A percentile compares a stretch with the other conserved stretches of the same genome.
These are phyloP conservation scores for Fistularia tabacaria DNA, from an alignment of 2,797 vertebrate genomes.

Conservation along the genomic window DNA sequence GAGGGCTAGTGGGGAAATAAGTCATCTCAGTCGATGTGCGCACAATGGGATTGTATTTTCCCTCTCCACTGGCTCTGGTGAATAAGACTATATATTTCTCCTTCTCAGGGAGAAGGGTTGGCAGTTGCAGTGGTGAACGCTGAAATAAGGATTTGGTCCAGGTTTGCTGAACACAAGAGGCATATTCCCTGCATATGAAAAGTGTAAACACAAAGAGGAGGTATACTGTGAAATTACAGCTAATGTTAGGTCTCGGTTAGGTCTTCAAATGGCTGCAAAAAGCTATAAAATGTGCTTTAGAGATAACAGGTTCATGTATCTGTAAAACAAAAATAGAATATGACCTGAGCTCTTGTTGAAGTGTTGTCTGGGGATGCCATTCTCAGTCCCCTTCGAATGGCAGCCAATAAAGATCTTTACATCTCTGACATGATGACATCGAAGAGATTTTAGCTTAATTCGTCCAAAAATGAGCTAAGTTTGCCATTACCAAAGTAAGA, in stretches of 20 bases:
- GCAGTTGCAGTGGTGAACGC: conserved; percentile 16
- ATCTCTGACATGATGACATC: conserved; percentile 7
- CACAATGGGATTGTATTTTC: conserved; percentile 47
- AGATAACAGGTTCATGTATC: not conserved
- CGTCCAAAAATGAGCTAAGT: too few relatives aligned
- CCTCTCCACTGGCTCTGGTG: conserved; percentile 32
- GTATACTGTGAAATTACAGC: not conserved
- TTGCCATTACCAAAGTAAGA: too few relatives aligned
- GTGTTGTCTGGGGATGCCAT: conserved; percentile 11
- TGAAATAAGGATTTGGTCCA: conserved; percentile 30
- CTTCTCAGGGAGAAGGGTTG: conserved; percentile 13
- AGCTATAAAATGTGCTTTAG: not conserved
- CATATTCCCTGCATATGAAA: conserved; percentile 24
- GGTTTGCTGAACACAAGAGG: conserved; percentile 16
- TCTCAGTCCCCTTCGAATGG: conserved; percentile 20
- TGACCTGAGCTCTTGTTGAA: conserved; percentile 6
- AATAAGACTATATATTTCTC: conserved; percentile 22
- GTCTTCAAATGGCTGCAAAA: too few relatives aligned
- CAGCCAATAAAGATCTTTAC: conserved; percentile 15
- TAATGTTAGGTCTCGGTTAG: too few relatives aligned
- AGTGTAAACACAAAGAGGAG: conserved; percentile 16
- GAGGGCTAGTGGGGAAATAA: conserved; percentile 19
- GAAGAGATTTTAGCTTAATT: too few relatives aligned
- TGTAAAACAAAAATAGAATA: conserved; percentile 14
- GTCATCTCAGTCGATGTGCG: conserved; percentile 57